Percentiles rank a stretch among this genome's conserved stretches.
Evolutionary conservation across 2,797 vertebrate species (phyloP).

Genomic region (Tragelaphus oryx): DNA sequence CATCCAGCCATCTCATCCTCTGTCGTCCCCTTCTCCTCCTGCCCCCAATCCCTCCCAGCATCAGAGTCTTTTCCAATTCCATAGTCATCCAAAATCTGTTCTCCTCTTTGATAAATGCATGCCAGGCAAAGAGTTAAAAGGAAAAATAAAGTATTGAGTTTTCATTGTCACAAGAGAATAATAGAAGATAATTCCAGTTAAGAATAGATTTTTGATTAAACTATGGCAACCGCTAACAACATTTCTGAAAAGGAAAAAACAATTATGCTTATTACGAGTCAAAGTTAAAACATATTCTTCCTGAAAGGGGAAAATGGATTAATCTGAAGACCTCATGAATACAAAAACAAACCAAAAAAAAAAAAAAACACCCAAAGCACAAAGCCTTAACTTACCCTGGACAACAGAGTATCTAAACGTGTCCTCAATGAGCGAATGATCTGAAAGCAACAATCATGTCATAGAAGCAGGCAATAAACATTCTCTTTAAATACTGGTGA

Average conservation of each 20-base stretch:
- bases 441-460: not conserved
- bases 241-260: not conserved
- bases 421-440: not conserved
- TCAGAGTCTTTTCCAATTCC: no score
- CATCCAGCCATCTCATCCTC: no score
- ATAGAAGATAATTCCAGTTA: constrained; percentile 11
- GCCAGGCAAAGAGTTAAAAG: not conserved
- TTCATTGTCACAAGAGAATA: constrained; percentile 20
- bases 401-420: not conserved
- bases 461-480: not conserved
- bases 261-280: not conserved
- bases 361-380: not conserved
- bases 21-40: no score
- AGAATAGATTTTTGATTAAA: constrained; percentile 30
- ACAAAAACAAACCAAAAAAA: not conserved
- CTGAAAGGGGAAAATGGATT: not conserved
- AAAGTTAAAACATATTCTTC: constrained; percentile 6
- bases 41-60: no score
- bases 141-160: not conserved
- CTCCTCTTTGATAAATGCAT: constrained; percentile 11
- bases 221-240: not conserved
- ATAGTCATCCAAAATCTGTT: constrained; percentile 16
- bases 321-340: not conserved
- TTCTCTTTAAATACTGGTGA: not conserved
- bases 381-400: not conserved